These are phyloP conservation scores for Eciton burchellii DNA, from an alignment of 1,140 invertebrate genomes.

Conservation along the genomic window DNA sequence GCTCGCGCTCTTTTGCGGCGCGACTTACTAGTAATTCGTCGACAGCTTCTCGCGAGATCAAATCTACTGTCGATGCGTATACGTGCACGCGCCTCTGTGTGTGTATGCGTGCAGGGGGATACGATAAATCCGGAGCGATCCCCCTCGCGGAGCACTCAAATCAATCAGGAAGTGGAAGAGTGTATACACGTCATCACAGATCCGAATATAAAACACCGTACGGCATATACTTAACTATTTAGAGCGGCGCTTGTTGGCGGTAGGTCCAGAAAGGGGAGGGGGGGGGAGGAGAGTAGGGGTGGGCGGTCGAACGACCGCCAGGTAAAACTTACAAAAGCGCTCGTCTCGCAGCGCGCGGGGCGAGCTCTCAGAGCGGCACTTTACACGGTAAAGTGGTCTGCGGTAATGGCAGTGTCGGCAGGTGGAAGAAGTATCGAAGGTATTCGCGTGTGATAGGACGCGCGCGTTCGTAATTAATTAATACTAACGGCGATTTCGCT, in stretches of 20 bases:
- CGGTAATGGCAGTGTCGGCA: conserved; percentile 68
- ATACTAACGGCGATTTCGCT: conserved; percentile 52
- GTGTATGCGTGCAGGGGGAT: not conserved
- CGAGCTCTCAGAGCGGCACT: not conserved
- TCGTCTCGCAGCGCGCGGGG: not conserved
- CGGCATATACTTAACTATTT: conserved; percentile 39
- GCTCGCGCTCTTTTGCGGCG: conserved; percentile 7
- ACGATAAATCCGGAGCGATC: conserved; percentile 21
- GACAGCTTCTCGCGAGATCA: conserved; percentile 6
- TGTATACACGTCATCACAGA: conserved; percentile 30
- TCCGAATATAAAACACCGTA: conserved; percentile 28
- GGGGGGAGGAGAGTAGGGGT: not conserved
- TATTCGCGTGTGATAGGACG: conserved; percentile 18
- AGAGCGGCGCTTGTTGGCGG: conserved; percentile 16
- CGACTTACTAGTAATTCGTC: conserved; percentile 40
- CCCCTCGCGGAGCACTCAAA: conserved; percentile 18
- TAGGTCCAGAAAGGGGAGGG: not conserved
- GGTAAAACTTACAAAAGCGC: conserved; percentile 44
- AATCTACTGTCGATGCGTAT: conserved; percentile 1
- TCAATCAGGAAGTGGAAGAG: conserved; percentile 29
- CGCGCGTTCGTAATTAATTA: conserved; percentile 21
- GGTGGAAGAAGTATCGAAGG: conserved; percentile 59
- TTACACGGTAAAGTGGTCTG: conserved; percentile 36
- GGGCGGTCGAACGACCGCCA: not conserved
- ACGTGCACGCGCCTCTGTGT: not conserved